Percentiles rank a stretch among this genome's conserved stretches.
Conservation (phyloP, 2,797 vertebrate genomes). For the Oreochromis grahami region DNA sequence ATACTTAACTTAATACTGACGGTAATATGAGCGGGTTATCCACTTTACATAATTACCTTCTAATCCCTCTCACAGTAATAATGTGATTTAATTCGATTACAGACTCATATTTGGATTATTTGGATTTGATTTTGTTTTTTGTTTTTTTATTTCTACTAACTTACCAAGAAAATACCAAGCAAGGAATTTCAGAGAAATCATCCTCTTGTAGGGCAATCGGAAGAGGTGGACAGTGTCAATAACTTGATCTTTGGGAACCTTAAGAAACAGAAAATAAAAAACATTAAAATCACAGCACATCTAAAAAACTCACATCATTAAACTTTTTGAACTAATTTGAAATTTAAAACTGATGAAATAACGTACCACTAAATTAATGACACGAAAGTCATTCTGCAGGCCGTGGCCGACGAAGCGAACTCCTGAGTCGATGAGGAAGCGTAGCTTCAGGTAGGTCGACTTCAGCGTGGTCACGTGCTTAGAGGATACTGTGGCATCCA, state of each 20-base stretch:
- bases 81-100: no score
- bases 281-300: not conserved
- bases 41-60: not conserved
- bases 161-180: conserved; percentile 98
- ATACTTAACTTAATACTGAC: no score
- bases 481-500: conserved; percentile 97
- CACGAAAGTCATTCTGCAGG: conserved; percentile 97
- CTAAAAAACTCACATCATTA: not conserved
- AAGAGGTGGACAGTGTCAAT: conserved; percentile 96
- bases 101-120: no score
- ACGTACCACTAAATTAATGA: conserved; percentile 94
- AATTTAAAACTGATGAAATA: not conserved
- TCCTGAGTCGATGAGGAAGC: conserved; percentile 96
- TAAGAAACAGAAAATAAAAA: not conserved
- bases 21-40: not conserved
- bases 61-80: not conserved
- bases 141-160: conserved; percentile 7
- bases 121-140: not conserved
- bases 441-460: conserved; percentile 95
- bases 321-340: rapidly evolving
- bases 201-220: conserved; percentile 96
- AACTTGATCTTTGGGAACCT: conserved; percentile 97
- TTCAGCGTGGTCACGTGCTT: conserved; percentile 97
- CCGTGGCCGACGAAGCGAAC: conserved; percentile 96
- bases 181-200: conserved; percentile 97